Base-by-base conservation (phyloP, 1,140 invertebrate genomes). In the Drosophila mayri region DNA sequence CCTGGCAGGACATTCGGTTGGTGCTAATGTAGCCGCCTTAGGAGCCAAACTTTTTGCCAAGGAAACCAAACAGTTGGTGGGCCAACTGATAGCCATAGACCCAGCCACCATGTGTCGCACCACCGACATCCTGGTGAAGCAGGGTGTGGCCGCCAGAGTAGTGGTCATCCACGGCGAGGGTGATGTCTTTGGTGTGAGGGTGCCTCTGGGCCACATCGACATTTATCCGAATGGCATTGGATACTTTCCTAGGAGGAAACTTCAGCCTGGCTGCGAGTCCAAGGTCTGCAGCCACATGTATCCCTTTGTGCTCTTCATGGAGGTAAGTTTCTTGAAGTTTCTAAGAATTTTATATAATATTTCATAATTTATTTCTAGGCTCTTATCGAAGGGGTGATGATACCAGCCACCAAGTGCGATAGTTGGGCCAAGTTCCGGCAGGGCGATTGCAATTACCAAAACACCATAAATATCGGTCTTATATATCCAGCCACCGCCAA, bases 181-280 rank as follows among this genome's bases (percentile, higher is more conserved):
- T 0, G 88, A 92, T 61, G 72, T 79, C 1, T 92, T 91, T 47
- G 91, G 91, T 0, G 91, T 92, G 22, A 72, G 91, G 5, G 73
- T 84, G 1, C 81, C 88, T 0, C 28, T 91, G 20, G 91, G 91
- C 6, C 86, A 91, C 58, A 76, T 92, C 1, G 91, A 92, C 16
- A 90, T 92, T 14, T 92, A 92, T 70, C 91, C 91, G 3, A 92
- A 92, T 76, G 91, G 91, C n/a, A 90, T 92, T 30, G 91, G 91
- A 1, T 92, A 79, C 35, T 91, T 90, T 40, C 81, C 86, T 4
- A 72, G 84, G 8, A 75, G 86, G 12, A 91, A 90, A 50, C 65
- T 87, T 0, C 91, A 92, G 28, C 91, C 91, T 0, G 91, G 91
- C 43, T 92, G 91, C 47, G 76, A 81, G 8, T 87, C 79, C 32